Base-by-base conservation (phyloP, 1,140 invertebrate species). In the Drosophila pseudoobscura region DNA sequence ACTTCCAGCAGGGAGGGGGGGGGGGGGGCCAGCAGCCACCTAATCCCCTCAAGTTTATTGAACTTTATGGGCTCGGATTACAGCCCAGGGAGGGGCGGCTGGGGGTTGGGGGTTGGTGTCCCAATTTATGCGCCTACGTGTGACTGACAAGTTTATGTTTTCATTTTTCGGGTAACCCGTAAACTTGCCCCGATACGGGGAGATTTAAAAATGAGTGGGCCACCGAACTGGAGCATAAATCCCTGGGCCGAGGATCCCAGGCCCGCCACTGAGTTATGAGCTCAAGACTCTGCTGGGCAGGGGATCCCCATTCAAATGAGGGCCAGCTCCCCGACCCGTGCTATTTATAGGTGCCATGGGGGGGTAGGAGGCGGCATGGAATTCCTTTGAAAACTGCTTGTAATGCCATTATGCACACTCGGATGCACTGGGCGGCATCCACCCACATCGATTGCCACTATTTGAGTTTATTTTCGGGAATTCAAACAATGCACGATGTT, bases 111-210 rank as follows among this genome's bases (percentile, higher is more conserved):
- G 17, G 17, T n/a, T 17, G 17, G 17, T 0, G 17, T 15, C 15
- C 15, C 15, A 66, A 87, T 82, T 87, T 87, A 87, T 87, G 62
- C 31, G 78, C 54, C 74, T 70, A 87, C 75, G 83, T 82, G 83
- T 88, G 78, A 88, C 78, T 87, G 82, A 87, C 82, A 87, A 88
- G 83, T 78, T 88, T 82, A 88, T 88, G 65, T 72, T 82, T 82
- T 69, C 44, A 75, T 78, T 80, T 77, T 85, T 65, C 22, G 57
- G 57, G 51, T 29, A 45, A 47, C 60, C 61, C 80, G 70, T 87
- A 70, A 85, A 80, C 73, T 76, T 54, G 9, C 43, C 45, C 51
- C 53, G 68, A 61, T 75, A 64, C 59, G 64, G 47, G 44, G 49
- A 69, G 72, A 82, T 71, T 85, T 87, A 62, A 75, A 78, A 61